A percentile compares a stretch with the other conserved stretches of the same genome.
phyloP scores from a whole-genome alignment of 1,140 invertebrate genomes.

The Dendroctonus valens region DNA sequence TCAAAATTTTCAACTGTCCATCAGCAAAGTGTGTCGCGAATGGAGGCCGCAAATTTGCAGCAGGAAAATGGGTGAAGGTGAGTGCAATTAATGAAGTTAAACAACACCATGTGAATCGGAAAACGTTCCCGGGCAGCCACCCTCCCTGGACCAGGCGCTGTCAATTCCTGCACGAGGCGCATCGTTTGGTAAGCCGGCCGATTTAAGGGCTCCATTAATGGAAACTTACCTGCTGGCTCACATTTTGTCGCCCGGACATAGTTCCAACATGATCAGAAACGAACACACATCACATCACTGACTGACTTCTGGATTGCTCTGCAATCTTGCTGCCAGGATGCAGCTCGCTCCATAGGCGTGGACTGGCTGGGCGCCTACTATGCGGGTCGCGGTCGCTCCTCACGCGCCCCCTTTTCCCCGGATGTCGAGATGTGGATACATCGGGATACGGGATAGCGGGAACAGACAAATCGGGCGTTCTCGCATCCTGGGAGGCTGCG shows the following conservation, averaged over 20 bases:
- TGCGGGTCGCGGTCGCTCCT: slow-evolving; percentile 37
- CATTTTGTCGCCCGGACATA: slow-evolving; percentile 43
- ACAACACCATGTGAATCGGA: slow-evolving; percentile 15
- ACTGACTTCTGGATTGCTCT: slow-evolving; percentile 35
- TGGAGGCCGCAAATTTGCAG: no score
- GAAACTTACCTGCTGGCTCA: slow-evolving; percentile 28
- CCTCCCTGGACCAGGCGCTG: slow-evolving; percentile 26
- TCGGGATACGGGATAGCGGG: background rate
- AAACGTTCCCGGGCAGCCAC: slow-evolving; percentile 23
- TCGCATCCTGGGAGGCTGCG: slow-evolving; percentile 22
- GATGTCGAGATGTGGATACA: slow-evolving; percentile 10
- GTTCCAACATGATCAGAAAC: slow-evolving; percentile 39
- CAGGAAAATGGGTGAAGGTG: no score
- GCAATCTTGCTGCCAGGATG: slow-evolving; percentile 40
- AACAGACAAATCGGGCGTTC: slow-evolving; percentile 19
- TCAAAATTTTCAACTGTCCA: no score
- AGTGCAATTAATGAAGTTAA: slow-evolving; percentile 3
- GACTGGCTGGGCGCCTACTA: slow-evolving; percentile 50
- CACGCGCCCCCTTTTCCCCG: slow-evolving; percentile 1
- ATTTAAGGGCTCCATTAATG: background rate
- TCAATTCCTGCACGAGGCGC: slow-evolving; percentile 6
- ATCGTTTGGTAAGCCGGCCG: background rate
- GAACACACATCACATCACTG: slow-evolving; percentile 43
- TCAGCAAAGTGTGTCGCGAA: no score
- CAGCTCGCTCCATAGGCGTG: slow-evolving; percentile 51